Evolutionary conservation across 2,888 invertebrate genomes (phyloP).

Genomic region (Sipha maydis): DNA sequence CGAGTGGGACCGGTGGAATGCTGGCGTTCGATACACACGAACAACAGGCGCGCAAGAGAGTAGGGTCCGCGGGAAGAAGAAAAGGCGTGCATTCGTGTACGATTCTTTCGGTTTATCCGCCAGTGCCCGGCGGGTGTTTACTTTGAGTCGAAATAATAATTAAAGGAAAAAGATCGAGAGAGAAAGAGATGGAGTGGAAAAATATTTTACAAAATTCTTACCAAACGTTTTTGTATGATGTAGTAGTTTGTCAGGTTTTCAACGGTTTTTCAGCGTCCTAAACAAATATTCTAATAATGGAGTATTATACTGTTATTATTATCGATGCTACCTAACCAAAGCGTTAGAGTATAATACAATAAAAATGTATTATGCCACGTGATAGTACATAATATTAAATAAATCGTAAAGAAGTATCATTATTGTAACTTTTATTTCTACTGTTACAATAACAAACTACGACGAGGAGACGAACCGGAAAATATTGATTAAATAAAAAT

Average conservation of each 20-base stretch:
- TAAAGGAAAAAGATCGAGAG: background rate
- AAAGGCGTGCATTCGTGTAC: background rate
- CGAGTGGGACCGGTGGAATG: conserved; percentile 19
- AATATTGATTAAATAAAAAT: conserved; percentile 16
- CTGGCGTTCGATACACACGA: background rate
- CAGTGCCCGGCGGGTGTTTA: background rate
- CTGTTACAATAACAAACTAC: background rate
- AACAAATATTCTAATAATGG: conserved; percentile 37
- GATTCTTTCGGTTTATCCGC: background rate
- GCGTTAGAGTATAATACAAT: background rate
- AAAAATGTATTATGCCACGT: background rate
- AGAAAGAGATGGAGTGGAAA: too few species aligned
- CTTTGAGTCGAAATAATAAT: background rate
- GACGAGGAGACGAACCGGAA: background rate
- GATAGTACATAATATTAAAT: background rate
- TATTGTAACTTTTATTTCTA: background rate
- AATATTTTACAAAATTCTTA: conserved; percentile 14
- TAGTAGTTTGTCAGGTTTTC: conserved; percentile 35
- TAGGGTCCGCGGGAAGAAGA: background rate
- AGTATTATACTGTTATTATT: background rate
- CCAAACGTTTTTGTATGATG: conserved; percentile 12
- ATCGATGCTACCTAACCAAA: background rate
- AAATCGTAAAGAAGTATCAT: background rate
- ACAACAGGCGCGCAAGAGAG: background rate
- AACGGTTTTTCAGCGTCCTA: conserved; percentile 2